phyloP scores from a whole-genome alignment of 2,113 vertebrate genomes.

The Anguilla rostrata region DNA sequence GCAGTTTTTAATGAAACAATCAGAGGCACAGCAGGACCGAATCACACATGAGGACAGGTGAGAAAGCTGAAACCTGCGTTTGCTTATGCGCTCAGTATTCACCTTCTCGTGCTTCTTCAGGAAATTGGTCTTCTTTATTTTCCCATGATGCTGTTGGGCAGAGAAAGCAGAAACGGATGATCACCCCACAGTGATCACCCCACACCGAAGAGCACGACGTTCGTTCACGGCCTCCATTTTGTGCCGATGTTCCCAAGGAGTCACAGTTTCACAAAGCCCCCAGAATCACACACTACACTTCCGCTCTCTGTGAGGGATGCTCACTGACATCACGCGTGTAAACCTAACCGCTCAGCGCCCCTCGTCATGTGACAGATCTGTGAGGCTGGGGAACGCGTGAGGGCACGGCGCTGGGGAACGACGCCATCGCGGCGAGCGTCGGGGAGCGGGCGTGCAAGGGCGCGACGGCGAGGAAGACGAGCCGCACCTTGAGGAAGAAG shows the following conservation, averaged over 20 bases:
- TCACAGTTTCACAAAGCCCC: neutral
- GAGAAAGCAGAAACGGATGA: slow-evolving; percentile 16
- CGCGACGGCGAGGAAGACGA: neutral
- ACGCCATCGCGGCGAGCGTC: neutral
- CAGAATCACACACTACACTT: neutral
- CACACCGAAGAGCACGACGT: neutral
- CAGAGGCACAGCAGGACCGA: neutral
- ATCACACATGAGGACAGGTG: neutral
- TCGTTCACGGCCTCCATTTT: neutral
- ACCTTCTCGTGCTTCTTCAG: slow-evolving; percentile 96
- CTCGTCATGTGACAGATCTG: neutral
- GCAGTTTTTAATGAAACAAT: no score
- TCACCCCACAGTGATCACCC: neutral
- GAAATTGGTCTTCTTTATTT: slow-evolving; percentile 89
- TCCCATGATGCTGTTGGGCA: slow-evolving; percentile 86
- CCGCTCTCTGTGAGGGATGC: neutral
- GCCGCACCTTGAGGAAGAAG: slow-evolving; percentile 92
- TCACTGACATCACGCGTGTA: neutral
- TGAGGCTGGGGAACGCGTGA: neutral
- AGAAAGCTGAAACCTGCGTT: neutral
- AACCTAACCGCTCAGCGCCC: neutral
- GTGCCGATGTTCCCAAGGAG: neutral
- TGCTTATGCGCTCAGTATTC: slow-evolving; percentile 20
- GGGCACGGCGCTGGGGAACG: neutral
- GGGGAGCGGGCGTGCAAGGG: no score